Evolutionary conservation across 2,797 vertebrate species (phyloP), one percentile per base, ranked within the genome.

Genomic region (Rhinoraja longicauda): DNA sequence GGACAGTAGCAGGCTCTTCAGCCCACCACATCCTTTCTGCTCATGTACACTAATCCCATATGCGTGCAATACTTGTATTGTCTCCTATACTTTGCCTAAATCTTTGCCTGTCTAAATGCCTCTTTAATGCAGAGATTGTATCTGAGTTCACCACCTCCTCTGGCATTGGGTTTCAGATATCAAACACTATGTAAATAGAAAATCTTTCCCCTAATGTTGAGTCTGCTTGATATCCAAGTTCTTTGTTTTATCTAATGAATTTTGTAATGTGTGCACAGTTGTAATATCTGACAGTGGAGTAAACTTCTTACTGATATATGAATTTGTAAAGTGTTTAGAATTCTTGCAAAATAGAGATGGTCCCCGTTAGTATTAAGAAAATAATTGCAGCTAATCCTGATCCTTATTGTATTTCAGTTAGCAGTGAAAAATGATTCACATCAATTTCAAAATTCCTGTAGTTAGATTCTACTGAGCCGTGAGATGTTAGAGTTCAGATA

Each of bases 391-490:
- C n/a, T 88, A 64, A 64, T 67, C 6, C 62, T 88, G 62, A 67
- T 62, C 17, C n/a, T 9, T 36, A 88, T 57, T 92, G 36, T 75
- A 57, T 92, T 91, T 91, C 88, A 72, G 67, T 75, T 57, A 45
- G 36, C 64, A 53, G n/a, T 75, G 70, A 13, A 73, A 53, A 92
- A 13, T 73, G 19, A 12, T 36, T 36, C 24, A 45, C 45, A 75
- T 92, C 70, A 29, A 75, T 75, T 92, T 92, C 90, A 73, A 39
- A 10, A 75, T 53, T 92, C 10, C 70, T 73, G 5, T 39, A 92
- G 90, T 92, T 75, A 26, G 13, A 26, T 75, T 92, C 6, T 24
- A 75, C 45, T 92, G 45, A 72, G 8, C 88, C 8, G 2, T 39
- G 67, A 72, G 8, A 92, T 73, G 24, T 0, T n/a, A 53, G 90